Percentiles rank a stretch among this genome's conserved stretches.
These are phyloP conservation scores for Sciaenops ocellatus DNA, from an alignment of 2,797 vertebrate genomes.

Conservation along the genomic window DNA sequence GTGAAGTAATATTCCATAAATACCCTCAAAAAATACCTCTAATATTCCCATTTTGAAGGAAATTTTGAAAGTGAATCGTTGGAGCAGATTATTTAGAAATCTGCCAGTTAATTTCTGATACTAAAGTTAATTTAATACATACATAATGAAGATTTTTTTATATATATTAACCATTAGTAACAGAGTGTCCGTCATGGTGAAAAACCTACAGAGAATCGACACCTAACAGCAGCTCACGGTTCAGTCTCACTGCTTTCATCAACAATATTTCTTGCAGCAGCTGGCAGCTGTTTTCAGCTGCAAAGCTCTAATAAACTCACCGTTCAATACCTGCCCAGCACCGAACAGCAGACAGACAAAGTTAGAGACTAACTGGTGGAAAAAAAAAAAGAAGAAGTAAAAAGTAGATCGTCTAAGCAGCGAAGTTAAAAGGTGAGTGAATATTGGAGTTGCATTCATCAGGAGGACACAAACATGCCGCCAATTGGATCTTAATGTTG, in stretches of 20 bases:
- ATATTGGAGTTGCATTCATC: background rate
- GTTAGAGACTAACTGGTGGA: background rate
- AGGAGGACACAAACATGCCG: background rate
- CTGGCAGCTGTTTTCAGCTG: background rate
- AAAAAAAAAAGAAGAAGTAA: background rate
- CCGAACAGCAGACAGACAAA: background rate
- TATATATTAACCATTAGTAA: background rate
- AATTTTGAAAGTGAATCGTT: background rate
- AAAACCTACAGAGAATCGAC: background rate
- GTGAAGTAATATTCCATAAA: background rate
- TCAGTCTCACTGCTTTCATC: background rate
- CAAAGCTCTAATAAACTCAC: background rate
- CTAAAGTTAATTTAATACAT: background rate
- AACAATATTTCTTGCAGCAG: background rate
- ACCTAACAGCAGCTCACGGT: background rate
- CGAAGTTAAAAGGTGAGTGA: background rate
- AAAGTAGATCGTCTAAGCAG: background rate
- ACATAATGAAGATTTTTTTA: background rate
- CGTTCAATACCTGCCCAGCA: background rate
- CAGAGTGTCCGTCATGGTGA: background rate
- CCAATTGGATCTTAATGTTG: background rate
- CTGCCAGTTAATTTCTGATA: background rate
- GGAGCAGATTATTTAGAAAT: background rate
- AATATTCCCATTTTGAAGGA: background rate
- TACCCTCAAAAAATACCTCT: background rate